Conservation (phyloP, 1,140 invertebrate genomes). For the Conus betulinus region DNA sequence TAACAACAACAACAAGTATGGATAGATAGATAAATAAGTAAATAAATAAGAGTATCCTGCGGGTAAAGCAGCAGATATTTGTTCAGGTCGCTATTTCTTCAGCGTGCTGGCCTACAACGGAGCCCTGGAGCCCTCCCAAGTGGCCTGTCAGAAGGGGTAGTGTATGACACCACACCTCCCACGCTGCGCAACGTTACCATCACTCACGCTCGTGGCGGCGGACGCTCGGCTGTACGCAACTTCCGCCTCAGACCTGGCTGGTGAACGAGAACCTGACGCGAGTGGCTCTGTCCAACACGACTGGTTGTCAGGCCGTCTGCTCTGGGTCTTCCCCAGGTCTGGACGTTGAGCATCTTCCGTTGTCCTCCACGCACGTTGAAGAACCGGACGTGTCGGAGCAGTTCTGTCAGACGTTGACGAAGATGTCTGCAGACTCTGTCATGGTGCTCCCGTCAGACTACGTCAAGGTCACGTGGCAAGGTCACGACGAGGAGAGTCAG, state of each 20-base stretch:
- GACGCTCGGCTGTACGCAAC: conserved; percentile 40
- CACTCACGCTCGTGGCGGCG: conserved; percentile 27
- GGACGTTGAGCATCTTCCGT: conserved; percentile 10
- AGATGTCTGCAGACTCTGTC: not conserved
- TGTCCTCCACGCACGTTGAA: not conserved
- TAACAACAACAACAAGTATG: no score
- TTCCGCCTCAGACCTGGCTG: conserved; percentile 33
- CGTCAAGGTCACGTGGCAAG: conserved; percentile 37
- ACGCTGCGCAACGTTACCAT: conserved; percentile 42
- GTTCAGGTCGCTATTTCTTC: conserved; percentile 36
- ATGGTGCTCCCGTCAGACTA: conserved; percentile 45
- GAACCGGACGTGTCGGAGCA: conserved; percentile 28
- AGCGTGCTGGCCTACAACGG: conserved; percentile 58
- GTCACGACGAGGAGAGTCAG: conserved; percentile 45
- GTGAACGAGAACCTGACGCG: conserved; percentile 45
- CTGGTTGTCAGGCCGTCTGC: conserved; percentile 21
- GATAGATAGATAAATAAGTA: no score
- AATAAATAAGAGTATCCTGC: no score
- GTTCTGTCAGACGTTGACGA: conserved; percentile 27
- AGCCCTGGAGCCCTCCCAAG: conserved; percentile 50
- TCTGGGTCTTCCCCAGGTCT: not conserved
- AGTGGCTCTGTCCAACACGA: conserved; percentile 4
- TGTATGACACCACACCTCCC: conserved; percentile 51
- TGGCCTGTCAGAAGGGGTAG: conserved; percentile 57
- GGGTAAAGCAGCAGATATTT: not conserved